Base-by-base conservation (phyloP, 2,113 vertebrate genomes). In the Otocyon megalotis region DNA sequence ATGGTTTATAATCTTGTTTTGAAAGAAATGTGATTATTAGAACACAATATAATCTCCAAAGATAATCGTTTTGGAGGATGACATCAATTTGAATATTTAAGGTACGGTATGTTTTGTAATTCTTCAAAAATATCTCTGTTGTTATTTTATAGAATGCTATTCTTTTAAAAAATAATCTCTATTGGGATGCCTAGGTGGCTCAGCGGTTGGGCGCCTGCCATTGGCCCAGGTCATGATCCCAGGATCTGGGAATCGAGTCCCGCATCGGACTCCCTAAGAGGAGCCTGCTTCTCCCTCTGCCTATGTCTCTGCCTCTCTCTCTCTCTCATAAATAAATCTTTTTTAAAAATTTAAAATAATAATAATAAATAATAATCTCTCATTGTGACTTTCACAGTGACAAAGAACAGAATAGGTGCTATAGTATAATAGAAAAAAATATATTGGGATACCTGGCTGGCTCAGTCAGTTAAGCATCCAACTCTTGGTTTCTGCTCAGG, bases 1-100 rank as follows among this genome's bases (percentile, higher is more conserved):
- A 30, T 94, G 37, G 4, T 32, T 43, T 91, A 5, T 88, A 62
- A 63, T 90, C 30, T 82, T 48, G 11, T 60, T 96, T 94, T 82
- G 54, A 71, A 93, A 90, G 53, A 96, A 94, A 69, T 74, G 14
- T 87, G 10, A 76, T n/a, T 81, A 81, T 83, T 43, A 88, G 10
- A 81, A 67, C 20, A 58, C 69, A 22, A 24, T 53, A 62, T 80
- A 83, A 63, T 83, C 28, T 95, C 81, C 43, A 14, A 88, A 88
- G 32, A 14, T 80, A 80, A 63, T 35, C 54, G 37, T 82, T 94
- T 97, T 87, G 50, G 67, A 96, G 30, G 35, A 56, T 92, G 30
- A 79, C 32, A 77, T 32, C 74, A 20, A 35, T 67, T 69, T 96
- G 88, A 62, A 71, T 96, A 88, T 77, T 94, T 88, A 90, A 84